A percentile compares a stretch with the other conserved stretches of the same genome.
Conservation (phyloP, 2,888 invertebrate species). For the Actias luna region DNA sequence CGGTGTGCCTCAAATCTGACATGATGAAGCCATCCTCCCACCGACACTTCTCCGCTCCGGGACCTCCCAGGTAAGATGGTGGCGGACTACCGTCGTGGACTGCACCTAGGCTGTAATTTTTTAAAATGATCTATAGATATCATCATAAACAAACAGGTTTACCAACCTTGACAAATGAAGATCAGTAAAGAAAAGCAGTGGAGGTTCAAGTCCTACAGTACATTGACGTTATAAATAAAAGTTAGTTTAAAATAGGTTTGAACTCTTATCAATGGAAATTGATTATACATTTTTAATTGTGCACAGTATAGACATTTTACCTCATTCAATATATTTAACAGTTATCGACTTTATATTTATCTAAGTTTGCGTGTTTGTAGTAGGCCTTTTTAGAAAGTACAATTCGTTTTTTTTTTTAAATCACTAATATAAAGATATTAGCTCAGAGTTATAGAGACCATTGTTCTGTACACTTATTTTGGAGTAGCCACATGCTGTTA, state of each 20-base stretch:
- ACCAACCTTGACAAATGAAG: not conserved
- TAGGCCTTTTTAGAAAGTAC: too few species aligned
- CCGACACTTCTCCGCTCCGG: conserved; percentile 95
- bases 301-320: too few species aligned
- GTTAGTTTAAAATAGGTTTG: not conserved
- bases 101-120: conserved; percentile 90
- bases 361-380: too few species aligned
- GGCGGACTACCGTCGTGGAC: conserved; percentile 98
- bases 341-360: too few species aligned
- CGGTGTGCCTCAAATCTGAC: conserved; percentile 96
- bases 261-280: not conserved
- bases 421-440: too few species aligned
- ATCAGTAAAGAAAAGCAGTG: not conserved
- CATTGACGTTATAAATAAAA: not conserved
- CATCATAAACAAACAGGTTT: not conserved
- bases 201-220: not conserved
- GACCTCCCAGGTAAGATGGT: conserved; percentile 95
- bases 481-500: too few species aligned
- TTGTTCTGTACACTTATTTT: too few species aligned
- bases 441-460: too few species aligned
- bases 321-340: too few species aligned
- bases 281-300: too few species aligned
- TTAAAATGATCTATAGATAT: not conserved
- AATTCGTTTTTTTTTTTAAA: too few species aligned
- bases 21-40: conserved; percentile 98